A percentile compares a stretch with the other conserved stretches of the same genome.
phyloP scores from a whole-genome alignment of 2,113 vertebrate genomes.

The Pachyramphus minor region DNA sequence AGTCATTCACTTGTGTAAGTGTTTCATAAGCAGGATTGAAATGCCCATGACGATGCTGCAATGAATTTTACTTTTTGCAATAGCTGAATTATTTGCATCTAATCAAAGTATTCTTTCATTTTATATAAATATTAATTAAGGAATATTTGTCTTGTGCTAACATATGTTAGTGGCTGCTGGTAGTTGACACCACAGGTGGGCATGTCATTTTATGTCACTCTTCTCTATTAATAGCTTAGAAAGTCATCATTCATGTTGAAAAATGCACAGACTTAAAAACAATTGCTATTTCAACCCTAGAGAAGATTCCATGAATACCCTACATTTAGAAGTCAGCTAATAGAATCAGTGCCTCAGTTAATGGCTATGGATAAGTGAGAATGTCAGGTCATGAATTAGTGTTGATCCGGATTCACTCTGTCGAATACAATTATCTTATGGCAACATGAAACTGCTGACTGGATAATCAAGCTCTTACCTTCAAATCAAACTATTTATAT shows the following conservation, averaged over 20 bases:
- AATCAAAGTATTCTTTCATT: neutral
- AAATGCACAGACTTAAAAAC: neutral
- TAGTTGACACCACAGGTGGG: conserved; percentile 2
- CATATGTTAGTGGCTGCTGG: neutral
- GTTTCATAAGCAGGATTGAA: neutral
- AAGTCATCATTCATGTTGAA: neutral
- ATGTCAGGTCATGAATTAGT: neutral
- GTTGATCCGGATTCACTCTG: neutral
- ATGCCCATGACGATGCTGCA: neutral
- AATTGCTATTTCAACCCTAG: neutral
- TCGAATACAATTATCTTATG: neutral
- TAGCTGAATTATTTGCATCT: neutral
- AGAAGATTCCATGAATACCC: conserved; percentile 2
- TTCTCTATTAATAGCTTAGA: conserved; percentile 30
- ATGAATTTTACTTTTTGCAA: neutral
- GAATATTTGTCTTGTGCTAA: neutral
- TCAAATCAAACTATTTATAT: neutral
- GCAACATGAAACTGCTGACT: neutral
- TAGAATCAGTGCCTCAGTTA: neutral
- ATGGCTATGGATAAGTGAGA: conserved; percentile 9
- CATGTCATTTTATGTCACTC: neutral
- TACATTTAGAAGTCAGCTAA: neutral
- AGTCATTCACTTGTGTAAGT: neutral
- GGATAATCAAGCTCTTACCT: neutral
- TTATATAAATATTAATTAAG: neutral